Evolutionary conservation across 2,113 vertebrate genomes (phyloP).

Genomic region (Strigops habroptila): DNA sequence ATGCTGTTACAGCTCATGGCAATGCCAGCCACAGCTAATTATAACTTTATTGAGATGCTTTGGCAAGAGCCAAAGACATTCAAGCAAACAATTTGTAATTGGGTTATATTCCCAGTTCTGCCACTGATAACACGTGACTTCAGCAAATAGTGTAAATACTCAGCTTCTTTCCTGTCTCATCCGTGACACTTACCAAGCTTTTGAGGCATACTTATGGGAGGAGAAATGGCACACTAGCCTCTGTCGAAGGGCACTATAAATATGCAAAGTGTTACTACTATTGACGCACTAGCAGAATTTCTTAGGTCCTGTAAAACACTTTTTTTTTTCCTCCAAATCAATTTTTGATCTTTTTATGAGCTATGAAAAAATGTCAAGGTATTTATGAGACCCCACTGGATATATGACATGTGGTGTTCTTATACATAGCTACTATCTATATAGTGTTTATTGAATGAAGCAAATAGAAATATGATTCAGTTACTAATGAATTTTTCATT

Average conservation of each 20-base stretch:
- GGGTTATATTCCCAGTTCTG: neutral
- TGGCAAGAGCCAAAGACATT: slow-evolving; percentile 7
- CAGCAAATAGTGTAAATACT: neutral
- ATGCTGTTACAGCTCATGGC: neutral
- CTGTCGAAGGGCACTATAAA: neutral
- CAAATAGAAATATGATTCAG: neutral
- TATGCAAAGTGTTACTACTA: neutral
- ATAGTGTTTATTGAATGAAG: neutral
- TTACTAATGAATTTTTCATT: neutral
- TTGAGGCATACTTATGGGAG: neutral
- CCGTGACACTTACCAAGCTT: neutral
- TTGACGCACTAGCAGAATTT: neutral
- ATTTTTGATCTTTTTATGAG: neutral
- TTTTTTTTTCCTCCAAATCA: neutral
- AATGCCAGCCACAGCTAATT: slow-evolving; percentile 45
- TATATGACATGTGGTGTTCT: accelerated
- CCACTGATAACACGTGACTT: neutral
- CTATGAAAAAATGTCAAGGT: neutral
- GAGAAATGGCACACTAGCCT: neutral
- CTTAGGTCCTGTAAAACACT: neutral
- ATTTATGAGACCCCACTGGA: neutral
- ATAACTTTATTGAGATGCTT: slow-evolving; percentile 52
- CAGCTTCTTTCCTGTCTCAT: neutral
- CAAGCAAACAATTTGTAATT: slow-evolving; percentile 10
- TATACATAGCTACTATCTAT: neutral